Percentiles rank a stretch among this genome's conserved stretches.
phyloP scores from a whole-genome alignment of 1,140 invertebrate genomes.

The Anthonomus grandis region DNA sequence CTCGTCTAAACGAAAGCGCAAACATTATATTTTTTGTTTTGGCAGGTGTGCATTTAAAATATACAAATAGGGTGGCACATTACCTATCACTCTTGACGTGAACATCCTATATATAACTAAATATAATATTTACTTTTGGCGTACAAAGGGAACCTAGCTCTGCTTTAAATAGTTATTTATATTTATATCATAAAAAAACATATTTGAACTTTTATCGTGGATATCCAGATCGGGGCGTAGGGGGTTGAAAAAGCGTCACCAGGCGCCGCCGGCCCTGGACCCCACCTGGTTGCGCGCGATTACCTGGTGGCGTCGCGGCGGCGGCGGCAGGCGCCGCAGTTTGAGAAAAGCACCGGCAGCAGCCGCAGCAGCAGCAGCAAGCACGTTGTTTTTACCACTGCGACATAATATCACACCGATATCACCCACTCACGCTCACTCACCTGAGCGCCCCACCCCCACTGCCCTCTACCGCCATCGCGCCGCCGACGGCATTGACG shows the following conservation, averaged over 20 bases:
- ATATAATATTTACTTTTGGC: too few species aligned
- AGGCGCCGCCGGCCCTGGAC: slow-evolving; percentile 20
- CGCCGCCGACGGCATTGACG: slow-evolving; percentile 35
- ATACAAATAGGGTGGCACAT: too few species aligned
- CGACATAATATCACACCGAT: slow-evolving; percentile 32
- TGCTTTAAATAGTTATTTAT: too few species aligned
- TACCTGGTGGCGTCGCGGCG: slow-evolving; percentile 30
- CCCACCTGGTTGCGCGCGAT: slow-evolving; percentile 29
- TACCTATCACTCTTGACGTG: too few species aligned
- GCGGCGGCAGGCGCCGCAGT: slow-evolving; percentile 40
- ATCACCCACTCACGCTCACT: slow-evolving; percentile 42
- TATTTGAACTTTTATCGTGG: too few species aligned
- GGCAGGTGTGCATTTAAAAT: too few species aligned
- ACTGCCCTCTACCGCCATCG: slow-evolving; percentile 13
- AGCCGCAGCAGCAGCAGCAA: slow-evolving; percentile 38
- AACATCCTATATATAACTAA: too few species aligned
- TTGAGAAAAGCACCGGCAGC: slow-evolving; percentile 43
- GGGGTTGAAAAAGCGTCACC: slow-evolving; percentile 6
- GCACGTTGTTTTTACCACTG: slow-evolving; percentile 37
- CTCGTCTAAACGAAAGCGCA: too few species aligned
- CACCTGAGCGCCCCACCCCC: slow-evolving; percentile 39
- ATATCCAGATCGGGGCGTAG: slow-evolving; percentile 18
- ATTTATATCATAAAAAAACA: too few species aligned
- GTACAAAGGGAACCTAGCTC: too few species aligned
- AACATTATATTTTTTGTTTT: too few species aligned